phyloP scores from a whole-genome alignment of 2,797 vertebrate species.

The Sternarchorhynchus goeldii region DNA sequence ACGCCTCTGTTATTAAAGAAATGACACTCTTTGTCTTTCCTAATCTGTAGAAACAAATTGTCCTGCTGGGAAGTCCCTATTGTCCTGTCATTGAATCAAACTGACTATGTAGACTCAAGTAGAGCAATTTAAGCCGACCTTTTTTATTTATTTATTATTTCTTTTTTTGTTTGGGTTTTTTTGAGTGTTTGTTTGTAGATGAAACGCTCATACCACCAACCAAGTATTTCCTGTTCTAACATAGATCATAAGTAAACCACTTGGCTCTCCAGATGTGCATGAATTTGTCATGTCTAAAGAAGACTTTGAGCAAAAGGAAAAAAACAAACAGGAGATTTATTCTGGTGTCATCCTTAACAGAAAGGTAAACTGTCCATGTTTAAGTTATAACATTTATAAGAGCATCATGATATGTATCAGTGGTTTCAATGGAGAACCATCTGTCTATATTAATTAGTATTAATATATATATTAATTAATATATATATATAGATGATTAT shows the following conservation, averaged over 20 bases:
- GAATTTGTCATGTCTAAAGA: conserved; percentile 91
- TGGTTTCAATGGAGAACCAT: background rate
- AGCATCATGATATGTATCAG: too few relatives aligned
- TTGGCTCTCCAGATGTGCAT: conserved; percentile 85
- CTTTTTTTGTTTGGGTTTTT: background rate
- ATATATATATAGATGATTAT: too few relatives aligned
- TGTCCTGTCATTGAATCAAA: too few relatives aligned
- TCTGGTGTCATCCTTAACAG: conserved; percentile 83
- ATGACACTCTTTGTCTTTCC: background rate
- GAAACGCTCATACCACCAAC: too few relatives aligned
- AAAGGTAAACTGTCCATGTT: conserved; percentile 73
- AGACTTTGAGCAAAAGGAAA: conserved; percentile 90
- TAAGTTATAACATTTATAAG: background rate
- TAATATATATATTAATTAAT: too few relatives aligned
- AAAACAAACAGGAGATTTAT: conserved; percentile 86
- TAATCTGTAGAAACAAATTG: background rate
- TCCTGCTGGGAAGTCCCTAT: background rate
- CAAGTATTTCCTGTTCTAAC: background rate
- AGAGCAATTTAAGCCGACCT: too few relatives aligned
- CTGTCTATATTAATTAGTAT: background rate
- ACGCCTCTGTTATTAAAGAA: background rate
- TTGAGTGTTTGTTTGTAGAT: too few relatives aligned
- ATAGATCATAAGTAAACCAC: conserved; percentile 89
- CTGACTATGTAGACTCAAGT: too few relatives aligned
- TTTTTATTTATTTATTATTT: too few relatives aligned